Conservation (phyloP, 2,888 invertebrate species). For the Doris montereyensis region DNA sequence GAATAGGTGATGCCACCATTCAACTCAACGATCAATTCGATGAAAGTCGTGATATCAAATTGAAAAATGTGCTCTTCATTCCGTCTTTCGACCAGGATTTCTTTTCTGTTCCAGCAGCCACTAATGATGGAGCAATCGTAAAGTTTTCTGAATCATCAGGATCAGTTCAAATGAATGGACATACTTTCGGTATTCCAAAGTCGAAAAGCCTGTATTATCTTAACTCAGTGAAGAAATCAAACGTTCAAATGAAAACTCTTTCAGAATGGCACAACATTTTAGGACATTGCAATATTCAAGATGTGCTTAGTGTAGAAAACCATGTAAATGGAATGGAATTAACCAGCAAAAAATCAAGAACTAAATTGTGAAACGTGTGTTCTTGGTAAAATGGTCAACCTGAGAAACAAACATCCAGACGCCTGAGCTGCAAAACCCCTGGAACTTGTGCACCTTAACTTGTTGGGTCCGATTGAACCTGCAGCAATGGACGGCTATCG, state of each 20-base stretch:
- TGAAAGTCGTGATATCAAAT: background rate
- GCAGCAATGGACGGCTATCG: conserved; percentile 6
- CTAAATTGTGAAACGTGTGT: conserved; percentile 36
- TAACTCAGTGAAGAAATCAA: conserved; percentile 1
- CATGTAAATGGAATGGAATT: conserved; percentile 25
- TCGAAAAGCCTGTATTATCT: conserved; percentile 43
- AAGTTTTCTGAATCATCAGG: conserved; percentile 32
- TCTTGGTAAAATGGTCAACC: conserved; percentile 42
- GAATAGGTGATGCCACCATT: conserved; percentile 37
- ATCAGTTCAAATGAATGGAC: background rate
- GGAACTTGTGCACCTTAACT: conserved; percentile 35
- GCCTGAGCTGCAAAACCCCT: conserved; percentile 1
- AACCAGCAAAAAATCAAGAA: conserved; percentile 12
- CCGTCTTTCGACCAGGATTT: conserved; percentile 44
- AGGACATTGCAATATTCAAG: conserved; percentile 46
- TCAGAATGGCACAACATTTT: conserved; percentile 42
- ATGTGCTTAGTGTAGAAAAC: conserved; percentile 35
- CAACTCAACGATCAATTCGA: conserved; percentile 27
- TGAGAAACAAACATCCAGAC: conserved; percentile 39
- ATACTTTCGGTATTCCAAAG: conserved; percentile 41
- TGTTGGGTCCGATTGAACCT: conserved; percentile 43
- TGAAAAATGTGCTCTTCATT: conserved; percentile 44
- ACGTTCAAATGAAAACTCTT: background rate
- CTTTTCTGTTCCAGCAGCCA: conserved; percentile 49
- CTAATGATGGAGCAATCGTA: conserved; percentile 41